These are phyloP conservation scores for Mionectes olivaceus DNA, from an alignment of 2,797 vertebrate species.

Conservation along the genomic window DNA sequence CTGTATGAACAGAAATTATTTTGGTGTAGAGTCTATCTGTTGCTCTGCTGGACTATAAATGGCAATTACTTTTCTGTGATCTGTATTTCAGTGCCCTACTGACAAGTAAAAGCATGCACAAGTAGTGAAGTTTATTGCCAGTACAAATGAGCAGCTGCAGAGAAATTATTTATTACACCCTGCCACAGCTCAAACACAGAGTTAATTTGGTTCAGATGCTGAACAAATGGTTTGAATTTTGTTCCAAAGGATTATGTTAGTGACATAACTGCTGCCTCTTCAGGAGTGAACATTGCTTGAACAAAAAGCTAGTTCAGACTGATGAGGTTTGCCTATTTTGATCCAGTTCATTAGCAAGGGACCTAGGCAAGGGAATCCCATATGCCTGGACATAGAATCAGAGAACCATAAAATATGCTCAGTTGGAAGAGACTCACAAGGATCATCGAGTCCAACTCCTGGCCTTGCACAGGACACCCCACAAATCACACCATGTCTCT, in stretches of 20 bases:
- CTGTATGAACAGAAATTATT: not conserved
- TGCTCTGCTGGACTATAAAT: not conserved
- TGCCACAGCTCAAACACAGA: not conserved
- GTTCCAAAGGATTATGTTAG: not conserved
- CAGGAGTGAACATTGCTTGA: not conserved
- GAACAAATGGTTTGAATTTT: constrained; percentile 32
- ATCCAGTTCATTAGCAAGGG: not conserved
- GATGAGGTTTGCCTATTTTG: not conserved
- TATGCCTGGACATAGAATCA: not conserved
- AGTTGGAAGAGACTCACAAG: not conserved
- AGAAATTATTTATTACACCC: not conserved
- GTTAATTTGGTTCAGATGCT: not conserved
- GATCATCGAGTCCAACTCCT: not conserved
- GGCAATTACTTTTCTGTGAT: not conserved
- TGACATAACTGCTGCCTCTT: not conserved
- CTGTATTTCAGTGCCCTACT: not conserved
- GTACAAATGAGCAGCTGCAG: not conserved
- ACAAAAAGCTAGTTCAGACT: not conserved
- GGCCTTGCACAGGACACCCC: too few species aligned
- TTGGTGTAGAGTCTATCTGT: not conserved
- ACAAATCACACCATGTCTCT: not conserved
- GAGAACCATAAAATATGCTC: not conserved
- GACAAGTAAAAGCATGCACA: not conserved
- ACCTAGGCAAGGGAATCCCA: not conserved
- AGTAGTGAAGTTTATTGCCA: not conserved